Percentiles rank a stretch among this genome's conserved stretches.
These are phyloP conservation scores for Pimephales promelas DNA, from an alignment of 2,113 vertebrate species.

Conservation along the genomic window DNA sequence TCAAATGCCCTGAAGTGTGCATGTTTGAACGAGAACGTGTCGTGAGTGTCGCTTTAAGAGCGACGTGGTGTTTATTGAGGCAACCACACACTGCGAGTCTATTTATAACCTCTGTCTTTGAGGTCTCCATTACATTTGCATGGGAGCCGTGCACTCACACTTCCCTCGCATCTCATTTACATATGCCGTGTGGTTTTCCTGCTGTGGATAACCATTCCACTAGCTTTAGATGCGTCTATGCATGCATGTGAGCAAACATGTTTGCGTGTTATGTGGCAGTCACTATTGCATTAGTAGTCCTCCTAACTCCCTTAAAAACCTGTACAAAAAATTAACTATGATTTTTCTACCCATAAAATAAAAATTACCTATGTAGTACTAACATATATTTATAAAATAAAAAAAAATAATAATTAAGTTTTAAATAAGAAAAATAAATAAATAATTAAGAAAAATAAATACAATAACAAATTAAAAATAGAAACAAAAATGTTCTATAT, in stretches of 20 bases:
- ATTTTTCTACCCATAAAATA: neutral
- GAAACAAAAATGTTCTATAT: neutral
- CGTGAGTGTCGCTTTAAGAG: constrained; percentile 65
- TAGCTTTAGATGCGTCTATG: constrained; percentile 23
- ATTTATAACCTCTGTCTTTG: constrained; percentile 70
- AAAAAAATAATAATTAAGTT: neutral
- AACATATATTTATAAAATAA: no score
- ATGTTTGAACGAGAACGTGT: neutral
- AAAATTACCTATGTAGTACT: no score
- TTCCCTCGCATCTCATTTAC: constrained; percentile 51
- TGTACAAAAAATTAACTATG: neutral
- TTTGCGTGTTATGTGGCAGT: neutral
- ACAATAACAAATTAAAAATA: neutral
- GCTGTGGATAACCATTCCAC: constrained; percentile 38
- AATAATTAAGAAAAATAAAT: no score
- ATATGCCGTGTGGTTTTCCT: constrained; percentile 45
- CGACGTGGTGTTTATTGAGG: constrained; percentile 53
- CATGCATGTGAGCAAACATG: constrained; percentile 16
- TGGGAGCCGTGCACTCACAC: constrained; percentile 39
- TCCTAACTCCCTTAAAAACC: neutral
- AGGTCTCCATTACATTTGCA: constrained; percentile 65
- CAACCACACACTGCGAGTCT: constrained; percentile 58
- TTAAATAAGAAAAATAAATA: neutral
- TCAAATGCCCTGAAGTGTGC: neutral
- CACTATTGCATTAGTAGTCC: neutral